Evolutionary conservation across 2,888 invertebrate genomes (phyloP).

Genomic region (Lysandra bellargus): DNA sequence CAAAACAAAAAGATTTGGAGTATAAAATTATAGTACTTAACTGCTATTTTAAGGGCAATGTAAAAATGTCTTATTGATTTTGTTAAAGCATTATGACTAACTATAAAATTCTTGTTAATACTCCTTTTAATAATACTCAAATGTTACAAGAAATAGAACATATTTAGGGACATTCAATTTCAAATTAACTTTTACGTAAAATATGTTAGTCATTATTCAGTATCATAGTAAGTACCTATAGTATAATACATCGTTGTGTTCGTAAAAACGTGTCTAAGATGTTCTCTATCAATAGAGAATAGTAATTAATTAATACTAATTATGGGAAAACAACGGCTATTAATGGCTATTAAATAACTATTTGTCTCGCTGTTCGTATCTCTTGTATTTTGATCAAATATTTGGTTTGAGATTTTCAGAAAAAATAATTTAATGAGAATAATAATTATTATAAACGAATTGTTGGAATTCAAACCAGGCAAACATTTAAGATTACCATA

Average conservation of each 20-base stretch:
- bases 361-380: constrained; percentile 10
- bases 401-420: background rate
- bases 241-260: background rate
- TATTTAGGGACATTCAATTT: too few species aligned
- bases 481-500: too few species aligned
- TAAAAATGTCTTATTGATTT: background rate
- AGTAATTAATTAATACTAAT: constrained; percentile 48
- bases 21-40: background rate
- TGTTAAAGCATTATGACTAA: background rate
- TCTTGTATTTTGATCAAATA: background rate
- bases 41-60: too few species aligned
- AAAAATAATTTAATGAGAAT: too few species aligned
- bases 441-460: too few species aligned
- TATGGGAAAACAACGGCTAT: constrained; percentile 44
- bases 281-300: constrained; percentile 47
- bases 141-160: background rate
- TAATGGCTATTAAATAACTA: constrained; percentile 36
- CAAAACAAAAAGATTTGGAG: background rate
- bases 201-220: background rate
- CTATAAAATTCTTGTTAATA: background rate
- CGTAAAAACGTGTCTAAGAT: constrained; percentile 55
- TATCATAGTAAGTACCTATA: background rate
- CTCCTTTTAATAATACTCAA: background rate
- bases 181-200: background rate
- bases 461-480: too few species aligned